A percentile compares a stretch with the other conserved stretches of the same genome.
Conservation (phyloP, 2,797 vertebrate species). For the Carcharodon carcharias region DNA sequence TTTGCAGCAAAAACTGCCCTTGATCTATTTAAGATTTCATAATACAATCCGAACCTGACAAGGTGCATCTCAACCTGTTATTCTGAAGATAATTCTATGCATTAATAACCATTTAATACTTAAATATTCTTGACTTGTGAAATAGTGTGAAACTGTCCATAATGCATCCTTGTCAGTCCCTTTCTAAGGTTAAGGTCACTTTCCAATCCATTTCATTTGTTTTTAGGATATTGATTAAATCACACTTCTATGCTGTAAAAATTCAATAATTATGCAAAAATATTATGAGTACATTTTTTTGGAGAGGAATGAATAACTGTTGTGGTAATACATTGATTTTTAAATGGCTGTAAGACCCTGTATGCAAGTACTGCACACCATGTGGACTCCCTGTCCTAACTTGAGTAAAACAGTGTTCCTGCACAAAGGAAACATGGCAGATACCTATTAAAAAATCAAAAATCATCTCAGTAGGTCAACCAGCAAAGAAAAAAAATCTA, state of each 20-base stretch:
- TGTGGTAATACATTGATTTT: neutral
- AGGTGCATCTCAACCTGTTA: neutral
- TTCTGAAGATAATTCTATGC: neutral
- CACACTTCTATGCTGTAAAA: neutral
- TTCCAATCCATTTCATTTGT: neutral
- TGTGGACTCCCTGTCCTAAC: neutral
- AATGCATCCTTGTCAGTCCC: neutral
- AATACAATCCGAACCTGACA: neutral
- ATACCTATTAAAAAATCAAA: too few relatives aligned
- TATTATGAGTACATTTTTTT: neutral
- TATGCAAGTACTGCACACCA: too few relatives aligned
- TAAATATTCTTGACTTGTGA: neutral
- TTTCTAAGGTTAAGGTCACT: neutral
- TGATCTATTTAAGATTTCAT: neutral
- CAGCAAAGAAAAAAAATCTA: neutral
- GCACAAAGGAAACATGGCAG: neutral
- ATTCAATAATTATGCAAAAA: neutral
- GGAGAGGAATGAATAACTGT: neutral
- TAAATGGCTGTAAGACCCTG: too few relatives aligned
- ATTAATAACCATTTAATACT: neutral
- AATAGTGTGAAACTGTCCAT: neutral
- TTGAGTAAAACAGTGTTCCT: neutral
- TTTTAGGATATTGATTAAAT: neutral
- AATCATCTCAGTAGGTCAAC: too few relatives aligned
- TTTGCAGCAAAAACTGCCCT: neutral